These are phyloP conservation scores for Apodemia duryi DNA, from an alignment of 2,888 invertebrate species.

Conservation along the genomic window DNA sequence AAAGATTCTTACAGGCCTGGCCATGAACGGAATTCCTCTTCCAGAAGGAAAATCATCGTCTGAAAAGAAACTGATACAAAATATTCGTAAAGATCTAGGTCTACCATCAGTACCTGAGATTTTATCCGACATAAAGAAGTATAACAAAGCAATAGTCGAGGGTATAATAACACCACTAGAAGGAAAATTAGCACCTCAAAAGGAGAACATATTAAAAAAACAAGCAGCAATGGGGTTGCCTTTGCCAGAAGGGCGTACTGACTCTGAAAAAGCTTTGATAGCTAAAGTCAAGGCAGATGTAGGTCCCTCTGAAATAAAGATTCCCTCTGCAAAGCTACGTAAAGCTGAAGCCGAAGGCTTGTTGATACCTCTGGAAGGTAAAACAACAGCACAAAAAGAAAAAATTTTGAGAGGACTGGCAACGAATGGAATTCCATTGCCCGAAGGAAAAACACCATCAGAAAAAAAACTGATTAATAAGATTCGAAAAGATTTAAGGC, in stretches of 20 bases:
- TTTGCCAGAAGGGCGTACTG: slow-evolving; percentile 27
- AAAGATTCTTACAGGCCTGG: slow-evolving; percentile 32
- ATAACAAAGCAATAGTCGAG: slow-evolving; percentile 33
- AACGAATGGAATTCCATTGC: no score
- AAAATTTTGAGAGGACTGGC: no score
- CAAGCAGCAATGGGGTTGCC: slow-evolving; percentile 27
- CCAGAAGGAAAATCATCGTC: slow-evolving; percentile 42
- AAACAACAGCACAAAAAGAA: no score
- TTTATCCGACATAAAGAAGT: slow-evolving; percentile 28
- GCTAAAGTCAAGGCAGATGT: no score
- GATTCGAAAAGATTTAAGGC: no score
- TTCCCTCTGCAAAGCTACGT: no score
- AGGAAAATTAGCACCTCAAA: slow-evolving; percentile 35
- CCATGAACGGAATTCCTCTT: slow-evolving; percentile 36
- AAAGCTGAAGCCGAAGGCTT: no score
- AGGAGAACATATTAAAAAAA: slow-evolving; percentile 29
- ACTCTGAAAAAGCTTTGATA: no score
- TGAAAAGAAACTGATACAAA: slow-evolving; percentile 38
- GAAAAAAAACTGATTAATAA: no score
- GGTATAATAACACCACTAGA: slow-evolving; percentile 36
- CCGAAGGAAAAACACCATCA: no score
- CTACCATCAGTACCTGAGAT: slow-evolving; percentile 38
- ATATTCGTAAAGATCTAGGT: slow-evolving; percentile 39
- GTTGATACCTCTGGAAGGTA: no score
- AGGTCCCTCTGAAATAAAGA: no score